Percentiles rank a stretch among this genome's conserved stretches.
phyloP scores from a whole-genome alignment of 2,113 vertebrate species.

The Heloderma charlesbogerti region DNA sequence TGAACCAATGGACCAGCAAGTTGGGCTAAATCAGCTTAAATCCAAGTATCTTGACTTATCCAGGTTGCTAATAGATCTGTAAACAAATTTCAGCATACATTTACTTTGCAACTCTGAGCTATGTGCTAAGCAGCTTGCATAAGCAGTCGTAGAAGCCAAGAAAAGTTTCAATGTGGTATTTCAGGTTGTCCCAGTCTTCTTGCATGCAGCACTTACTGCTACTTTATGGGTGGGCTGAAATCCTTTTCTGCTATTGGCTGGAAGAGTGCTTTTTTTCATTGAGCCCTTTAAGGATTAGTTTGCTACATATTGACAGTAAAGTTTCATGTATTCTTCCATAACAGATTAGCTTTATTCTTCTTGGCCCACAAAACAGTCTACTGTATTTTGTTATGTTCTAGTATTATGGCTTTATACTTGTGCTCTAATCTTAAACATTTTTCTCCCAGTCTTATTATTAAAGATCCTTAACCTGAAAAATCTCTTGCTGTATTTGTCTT shows the following conservation, averaged over 20 bases:
- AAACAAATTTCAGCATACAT: background rate
- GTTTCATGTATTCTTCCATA: background rate
- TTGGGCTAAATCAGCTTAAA: background rate
- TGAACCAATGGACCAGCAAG: background rate
- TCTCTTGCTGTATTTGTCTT: background rate
- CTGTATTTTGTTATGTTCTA: background rate
- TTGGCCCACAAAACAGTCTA: too few relatives aligned
- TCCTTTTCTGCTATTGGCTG: background rate
- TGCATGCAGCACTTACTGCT: background rate
- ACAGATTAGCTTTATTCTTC: background rate
- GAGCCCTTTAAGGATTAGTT: background rate
- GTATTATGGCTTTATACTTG: background rate
- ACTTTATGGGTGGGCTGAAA: constrained; percentile 3
- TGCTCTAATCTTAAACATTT: background rate
- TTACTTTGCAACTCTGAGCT: constrained; percentile 7
- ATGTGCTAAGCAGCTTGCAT: background rate
- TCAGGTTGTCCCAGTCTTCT: background rate
- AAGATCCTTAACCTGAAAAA: background rate
- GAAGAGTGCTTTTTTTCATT: background rate
- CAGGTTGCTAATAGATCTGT: background rate
- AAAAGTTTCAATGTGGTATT: background rate
- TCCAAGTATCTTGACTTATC: background rate
- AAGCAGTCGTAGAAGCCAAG: background rate
- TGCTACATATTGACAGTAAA: background rate
- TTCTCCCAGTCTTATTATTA: background rate